Evolutionary conservation across 2,113 vertebrate genomes (phyloP).

Genomic region (Camelus dromedarius): DNA sequence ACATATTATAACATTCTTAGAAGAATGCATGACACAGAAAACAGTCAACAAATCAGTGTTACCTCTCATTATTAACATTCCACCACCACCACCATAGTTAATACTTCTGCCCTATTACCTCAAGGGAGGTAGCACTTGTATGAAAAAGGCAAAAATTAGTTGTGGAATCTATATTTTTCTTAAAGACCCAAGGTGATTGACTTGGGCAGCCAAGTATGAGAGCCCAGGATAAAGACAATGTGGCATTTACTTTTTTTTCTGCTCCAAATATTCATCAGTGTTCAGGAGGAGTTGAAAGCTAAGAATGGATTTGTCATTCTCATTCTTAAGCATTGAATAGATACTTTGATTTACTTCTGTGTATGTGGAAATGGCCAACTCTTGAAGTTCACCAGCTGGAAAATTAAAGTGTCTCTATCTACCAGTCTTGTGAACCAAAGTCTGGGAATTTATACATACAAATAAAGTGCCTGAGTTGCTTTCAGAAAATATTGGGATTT

Average conservation of each 20-base stretch:
- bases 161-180: neutral
- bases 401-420: neutral
- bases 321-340: neutral
- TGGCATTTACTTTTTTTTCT: neutral
- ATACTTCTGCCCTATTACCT: neutral
- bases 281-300: neutral
- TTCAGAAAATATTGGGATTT: neutral
- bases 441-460: neutral
- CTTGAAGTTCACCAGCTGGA: neutral
- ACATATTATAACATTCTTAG: neutral
- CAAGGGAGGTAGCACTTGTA: fast-evolving
- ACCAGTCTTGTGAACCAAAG: neutral
- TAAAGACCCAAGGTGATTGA: neutral
- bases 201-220: neutral
- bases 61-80: neutral
- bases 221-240: neutral
- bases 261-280: neutral
- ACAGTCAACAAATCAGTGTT: neutral
- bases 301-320: neutral
- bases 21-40: neutral
- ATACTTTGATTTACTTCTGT: neutral
- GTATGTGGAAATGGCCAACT: neutral
- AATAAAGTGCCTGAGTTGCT: neutral
- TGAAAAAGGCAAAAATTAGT: neutral
- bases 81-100: fast-evolving